A percentile compares a stretch with the other conserved stretches of the same genome.
phyloP scores from a whole-genome alignment of 1,140 invertebrate species.

The Bombus superbus region DNA sequence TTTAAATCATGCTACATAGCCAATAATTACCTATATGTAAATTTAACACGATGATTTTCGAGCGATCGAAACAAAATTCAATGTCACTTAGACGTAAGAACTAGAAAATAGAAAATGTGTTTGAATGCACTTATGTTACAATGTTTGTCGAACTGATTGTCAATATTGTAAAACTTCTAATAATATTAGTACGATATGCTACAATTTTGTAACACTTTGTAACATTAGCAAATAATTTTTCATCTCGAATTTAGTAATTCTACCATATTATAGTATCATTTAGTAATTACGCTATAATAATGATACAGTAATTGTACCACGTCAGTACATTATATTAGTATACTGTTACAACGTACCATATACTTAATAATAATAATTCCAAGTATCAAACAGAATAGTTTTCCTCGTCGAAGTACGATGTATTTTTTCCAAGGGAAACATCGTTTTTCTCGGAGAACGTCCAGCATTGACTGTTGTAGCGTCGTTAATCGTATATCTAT shows the following conservation, averaged over 20 bases:
- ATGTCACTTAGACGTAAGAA: not conserved
- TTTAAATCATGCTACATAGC: not conserved
- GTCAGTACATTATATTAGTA: not conserved
- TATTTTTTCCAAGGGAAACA: not conserved
- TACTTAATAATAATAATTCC: not conserved
- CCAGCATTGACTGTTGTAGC: conserved; percentile 22
- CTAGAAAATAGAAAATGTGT: not conserved
- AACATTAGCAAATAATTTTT: too few species aligned
- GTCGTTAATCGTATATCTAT: conserved; percentile 24
- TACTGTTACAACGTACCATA: not conserved
- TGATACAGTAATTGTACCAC: too few species aligned
- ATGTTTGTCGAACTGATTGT: not conserved
- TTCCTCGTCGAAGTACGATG: not conserved
- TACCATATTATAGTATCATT: too few species aligned
- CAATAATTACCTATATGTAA: not conserved
- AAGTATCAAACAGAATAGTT: not conserved
- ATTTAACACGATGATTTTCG: not conserved
- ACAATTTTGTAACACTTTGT: not conserved
- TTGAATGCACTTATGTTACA: not conserved
- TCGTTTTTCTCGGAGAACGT: not conserved
- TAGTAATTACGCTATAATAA: too few species aligned
- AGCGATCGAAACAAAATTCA: not conserved
- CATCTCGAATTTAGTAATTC: too few species aligned
- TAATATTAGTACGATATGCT: not conserved
- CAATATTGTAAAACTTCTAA: not conserved